Evolutionary conservation across 2,797 vertebrate species (phyloP).

Genomic region (Ataeniobius toweri): DNA sequence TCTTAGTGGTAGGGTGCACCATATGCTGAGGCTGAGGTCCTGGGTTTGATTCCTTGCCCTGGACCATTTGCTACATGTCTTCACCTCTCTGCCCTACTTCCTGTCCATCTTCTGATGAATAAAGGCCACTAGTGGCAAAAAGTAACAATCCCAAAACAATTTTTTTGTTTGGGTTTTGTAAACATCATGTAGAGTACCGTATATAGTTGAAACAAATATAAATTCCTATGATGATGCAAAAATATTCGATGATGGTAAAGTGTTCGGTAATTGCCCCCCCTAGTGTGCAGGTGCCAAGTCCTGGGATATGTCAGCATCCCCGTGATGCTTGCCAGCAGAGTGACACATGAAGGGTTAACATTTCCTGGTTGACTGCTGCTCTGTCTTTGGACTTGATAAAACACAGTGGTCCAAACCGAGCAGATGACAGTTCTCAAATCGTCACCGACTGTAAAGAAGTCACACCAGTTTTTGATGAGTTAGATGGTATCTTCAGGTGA

Average conservation of each 20-base stretch:
- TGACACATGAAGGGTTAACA: not conserved
- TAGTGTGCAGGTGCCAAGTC: not conserved
- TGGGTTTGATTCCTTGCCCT: no score
- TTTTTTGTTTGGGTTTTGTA: not conserved
- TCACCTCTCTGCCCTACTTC: no score
- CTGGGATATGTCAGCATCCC: not conserved
- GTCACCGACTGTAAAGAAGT: no score
- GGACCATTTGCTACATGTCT: no score
- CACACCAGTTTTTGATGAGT: not conserved
- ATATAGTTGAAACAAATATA: not conserved
- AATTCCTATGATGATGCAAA: not conserved
- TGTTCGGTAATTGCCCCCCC: not conserved
- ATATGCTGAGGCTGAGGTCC: no score
- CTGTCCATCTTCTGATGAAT: no score
- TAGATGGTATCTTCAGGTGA: not conserved
- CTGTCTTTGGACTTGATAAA: not conserved
- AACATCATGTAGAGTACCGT: not conserved
- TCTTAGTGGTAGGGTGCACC: no score
- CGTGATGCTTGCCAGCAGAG: not conserved
- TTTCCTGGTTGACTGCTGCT: not conserved
- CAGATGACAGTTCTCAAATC: not conserved
- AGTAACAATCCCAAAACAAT: not conserved
- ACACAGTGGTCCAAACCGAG: not conserved
- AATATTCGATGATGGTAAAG: not conserved
- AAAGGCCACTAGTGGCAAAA: not conserved